These are phyloP conservation scores for Eclectus roratus DNA, from an alignment of 2,113 vertebrate species.

Conservation along the genomic window DNA sequence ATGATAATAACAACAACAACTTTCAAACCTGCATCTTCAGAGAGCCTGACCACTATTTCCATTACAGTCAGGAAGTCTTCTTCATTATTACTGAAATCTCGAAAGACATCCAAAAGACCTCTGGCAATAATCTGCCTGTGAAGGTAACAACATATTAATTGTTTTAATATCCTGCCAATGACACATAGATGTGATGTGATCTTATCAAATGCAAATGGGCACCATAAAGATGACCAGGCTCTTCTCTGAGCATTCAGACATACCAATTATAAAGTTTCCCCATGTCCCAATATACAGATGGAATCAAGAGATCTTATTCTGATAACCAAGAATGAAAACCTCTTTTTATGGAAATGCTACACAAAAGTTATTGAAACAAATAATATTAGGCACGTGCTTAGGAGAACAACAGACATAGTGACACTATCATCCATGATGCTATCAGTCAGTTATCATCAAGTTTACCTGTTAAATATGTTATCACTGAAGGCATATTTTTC, in stretches of 20 bases:
- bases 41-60: constrained; percentile 86
- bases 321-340: not conserved
- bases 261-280: not conserved
- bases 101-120: constrained; percentile 85
- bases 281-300: not conserved
- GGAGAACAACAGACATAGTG: not conserved
- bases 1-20: not conserved
- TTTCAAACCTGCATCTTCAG: constrained; percentile 88
- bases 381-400: not conserved
- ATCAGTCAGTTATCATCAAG: not conserved
- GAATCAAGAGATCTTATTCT: not conserved
- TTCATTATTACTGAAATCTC: constrained; percentile 87
- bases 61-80: constrained; percentile 88
- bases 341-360: not conserved
- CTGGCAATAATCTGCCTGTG: constrained; percentile 87
- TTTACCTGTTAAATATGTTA: constrained; percentile 88
- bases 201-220: not conserved
- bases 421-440: not conserved
- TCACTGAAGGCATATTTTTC: constrained; percentile 91
- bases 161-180: not conserved
- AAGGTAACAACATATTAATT: not conserved
- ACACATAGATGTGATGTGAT: not conserved
- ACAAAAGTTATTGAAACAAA: not conserved
- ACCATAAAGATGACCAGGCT: not conserved
- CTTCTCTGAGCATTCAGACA: not conserved